These are phyloP conservation scores for Amazona vittata DNA, from an alignment of 2,113 vertebrate genomes.

Conservation along the genomic window DNA sequence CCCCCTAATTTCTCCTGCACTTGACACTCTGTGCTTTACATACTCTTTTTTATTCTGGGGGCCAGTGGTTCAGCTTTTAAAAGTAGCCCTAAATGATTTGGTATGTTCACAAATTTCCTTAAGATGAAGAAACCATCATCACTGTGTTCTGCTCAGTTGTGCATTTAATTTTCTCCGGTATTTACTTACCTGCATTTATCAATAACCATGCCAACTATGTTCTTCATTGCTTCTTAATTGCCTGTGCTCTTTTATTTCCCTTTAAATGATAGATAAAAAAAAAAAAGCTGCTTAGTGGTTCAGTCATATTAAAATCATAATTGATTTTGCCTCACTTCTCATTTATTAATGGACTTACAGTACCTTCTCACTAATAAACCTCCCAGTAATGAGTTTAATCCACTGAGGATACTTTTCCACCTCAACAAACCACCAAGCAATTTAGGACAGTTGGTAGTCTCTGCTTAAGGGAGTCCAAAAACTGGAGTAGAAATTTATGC, in stretches of 20 bases:
- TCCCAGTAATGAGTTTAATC: slow-evolving; percentile 68
- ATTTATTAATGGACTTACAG: slow-evolving; percentile 65
- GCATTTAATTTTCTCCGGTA: background rate
- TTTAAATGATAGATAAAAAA: slow-evolving; percentile 14
- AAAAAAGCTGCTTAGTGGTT: slow-evolving; percentile 37
- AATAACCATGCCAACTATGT: background rate
- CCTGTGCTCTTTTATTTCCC: slow-evolving; percentile 28
- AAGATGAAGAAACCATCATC: background rate
- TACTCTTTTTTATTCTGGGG: background rate
- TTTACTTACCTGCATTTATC: background rate
- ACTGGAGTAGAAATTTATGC: slow-evolving; percentile 65
- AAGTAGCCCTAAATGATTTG: background rate
- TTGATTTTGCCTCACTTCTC: slow-evolving; percentile 70
- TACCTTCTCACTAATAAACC: slow-evolving; percentile 66
- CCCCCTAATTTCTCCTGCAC: background rate
- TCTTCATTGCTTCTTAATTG: background rate
- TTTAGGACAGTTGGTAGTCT: slow-evolving; percentile 70
- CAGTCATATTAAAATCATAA: slow-evolving; percentile 69
- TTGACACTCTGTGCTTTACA: background rate
- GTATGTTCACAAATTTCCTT: background rate
- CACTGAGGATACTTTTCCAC: slow-evolving; percentile 58
- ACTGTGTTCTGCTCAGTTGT: background rate
- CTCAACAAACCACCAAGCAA: slow-evolving; percentile 71
- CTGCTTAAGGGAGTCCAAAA: slow-evolving; percentile 60
- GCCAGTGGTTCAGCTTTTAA: background rate